Conservation (phyloP, 2,113 vertebrate genomes). For the Callospermophilus lateralis region DNA sequence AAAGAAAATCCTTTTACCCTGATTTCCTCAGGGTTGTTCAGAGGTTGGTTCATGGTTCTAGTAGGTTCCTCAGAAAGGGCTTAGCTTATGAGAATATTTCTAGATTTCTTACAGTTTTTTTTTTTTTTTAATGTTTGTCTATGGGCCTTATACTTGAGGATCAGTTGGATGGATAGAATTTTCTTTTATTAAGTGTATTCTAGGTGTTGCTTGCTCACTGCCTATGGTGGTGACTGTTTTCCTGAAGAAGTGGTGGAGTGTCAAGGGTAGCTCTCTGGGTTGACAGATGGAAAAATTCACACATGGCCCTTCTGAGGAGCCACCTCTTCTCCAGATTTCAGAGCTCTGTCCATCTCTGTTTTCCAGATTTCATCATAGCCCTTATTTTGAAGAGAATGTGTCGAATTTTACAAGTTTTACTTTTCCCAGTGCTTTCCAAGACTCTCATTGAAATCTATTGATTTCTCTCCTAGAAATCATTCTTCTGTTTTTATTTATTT, state of each 20-base stretch:
- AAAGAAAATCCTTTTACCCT: not conserved
- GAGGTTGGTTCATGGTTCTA: not conserved
- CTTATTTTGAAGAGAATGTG: constrained; percentile 1
- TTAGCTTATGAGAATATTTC: not conserved
- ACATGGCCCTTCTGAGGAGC: not conserved
- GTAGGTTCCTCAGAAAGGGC: not conserved
- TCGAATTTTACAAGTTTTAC: not conserved
- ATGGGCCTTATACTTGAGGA: no score
- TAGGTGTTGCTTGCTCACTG: not conserved
- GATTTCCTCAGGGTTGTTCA: not conserved
- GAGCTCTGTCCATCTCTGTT: not conserved
- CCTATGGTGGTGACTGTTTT: not conserved
- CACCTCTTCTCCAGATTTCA: constrained; percentile 6
- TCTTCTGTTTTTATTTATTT: no score
- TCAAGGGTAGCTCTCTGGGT: not conserved
- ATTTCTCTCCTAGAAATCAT: no score
- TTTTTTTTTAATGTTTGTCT: no score
- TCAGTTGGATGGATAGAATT: not conserved
- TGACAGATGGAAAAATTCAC: not conserved
- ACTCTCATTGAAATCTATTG: not conserved
- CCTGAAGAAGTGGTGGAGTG: not conserved
- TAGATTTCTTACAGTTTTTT: not conserved
- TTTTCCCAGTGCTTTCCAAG: not conserved
- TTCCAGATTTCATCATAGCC: not conserved
- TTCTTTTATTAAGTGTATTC: not conserved